phyloP scores from a whole-genome alignment of 37 sponge, comb jelly and placozoan species.

The Ianthella basta region DNA sequence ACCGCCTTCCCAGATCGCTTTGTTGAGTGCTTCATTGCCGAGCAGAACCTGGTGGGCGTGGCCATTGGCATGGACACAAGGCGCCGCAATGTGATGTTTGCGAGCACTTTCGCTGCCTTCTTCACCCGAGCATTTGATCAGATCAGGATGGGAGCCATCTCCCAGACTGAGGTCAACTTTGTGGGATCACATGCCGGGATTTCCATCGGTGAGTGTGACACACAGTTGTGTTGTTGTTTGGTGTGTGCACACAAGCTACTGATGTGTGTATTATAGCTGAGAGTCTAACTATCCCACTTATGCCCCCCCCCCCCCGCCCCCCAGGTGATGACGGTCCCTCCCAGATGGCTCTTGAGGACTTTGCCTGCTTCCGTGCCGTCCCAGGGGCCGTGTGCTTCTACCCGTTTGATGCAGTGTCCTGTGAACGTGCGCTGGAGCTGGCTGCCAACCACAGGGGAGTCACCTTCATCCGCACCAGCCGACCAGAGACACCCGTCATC shows the following conservation, averaged over 20 bases:
- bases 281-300: background rate
- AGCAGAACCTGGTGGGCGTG: slow-evolving; percentile 97
- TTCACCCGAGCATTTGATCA: slow-evolving; percentile 98
- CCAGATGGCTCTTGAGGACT: slow-evolving; percentile 99
- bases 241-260: background rate
- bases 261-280: background rate
- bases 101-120: slow-evolving; percentile 95
- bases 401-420: slow-evolving; percentile 95
- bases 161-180: slow-evolving; percentile 93
- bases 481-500: slow-evolving; percentile 87
- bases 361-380: slow-evolving; percentile 95
- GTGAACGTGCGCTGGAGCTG: slow-evolving; percentile 95
- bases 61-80: slow-evolving; percentile 91
- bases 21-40: slow-evolving; percentile 98
- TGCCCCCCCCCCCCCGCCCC: background rate
- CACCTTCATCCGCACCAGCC: slow-evolving; percentile 93
- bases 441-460: slow-evolving; percentile 92
- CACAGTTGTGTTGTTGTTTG: background rate
- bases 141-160: slow-evolving; percentile 99
- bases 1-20: slow-evolving; percentile 88
- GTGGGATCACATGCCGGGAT: slow-evolving; percentile 95
- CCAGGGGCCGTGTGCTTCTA: slow-evolving; percentile 91
- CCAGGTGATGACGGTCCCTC: slow-evolving; percentile 98
- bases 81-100: slow-evolving; percentile 88
- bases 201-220: slow-evolving; percentile 72